Evolutionary conservation across 2,113 vertebrate genomes (phyloP).

Genomic region (Numida meleagris): DNA sequence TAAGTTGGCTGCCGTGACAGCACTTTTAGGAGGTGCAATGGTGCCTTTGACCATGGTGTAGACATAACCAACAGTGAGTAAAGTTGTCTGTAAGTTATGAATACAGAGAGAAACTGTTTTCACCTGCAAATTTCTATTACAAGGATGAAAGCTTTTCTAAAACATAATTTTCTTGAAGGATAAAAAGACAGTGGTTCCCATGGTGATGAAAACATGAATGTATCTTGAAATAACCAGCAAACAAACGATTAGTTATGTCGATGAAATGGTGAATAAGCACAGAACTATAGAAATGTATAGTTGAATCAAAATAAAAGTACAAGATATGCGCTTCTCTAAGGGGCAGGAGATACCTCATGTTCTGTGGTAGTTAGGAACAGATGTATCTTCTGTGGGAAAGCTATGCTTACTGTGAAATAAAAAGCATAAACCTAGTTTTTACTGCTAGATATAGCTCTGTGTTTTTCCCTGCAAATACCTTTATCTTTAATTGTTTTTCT

Average conservation of each 20-base stretch:
- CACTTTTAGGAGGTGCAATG: not conserved
- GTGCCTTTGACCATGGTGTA: not conserved
- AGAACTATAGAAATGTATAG: not conserved
- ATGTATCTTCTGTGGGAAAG: not conserved
- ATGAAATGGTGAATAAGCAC: not conserved
- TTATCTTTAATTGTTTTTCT: not conserved
- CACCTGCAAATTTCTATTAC: conserved; percentile 36
- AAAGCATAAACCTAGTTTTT: not conserved
- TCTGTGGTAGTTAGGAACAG: not conserved
- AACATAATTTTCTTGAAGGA: conserved; percentile 5
- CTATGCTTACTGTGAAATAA: not conserved
- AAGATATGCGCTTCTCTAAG: not conserved
- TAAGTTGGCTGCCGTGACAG: accelerated
- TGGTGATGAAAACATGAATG: conserved; percentile 37
- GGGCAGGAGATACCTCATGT: not conserved
- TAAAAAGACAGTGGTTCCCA: conserved; percentile 34
- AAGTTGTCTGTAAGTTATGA: not conserved
- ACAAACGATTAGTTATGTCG: not conserved
- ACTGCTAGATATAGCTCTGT: not conserved
- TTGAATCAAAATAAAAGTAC: not conserved
- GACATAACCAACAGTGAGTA: not conserved
- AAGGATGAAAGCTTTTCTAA: conserved; percentile 33
- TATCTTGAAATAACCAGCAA: conserved; percentile 21
- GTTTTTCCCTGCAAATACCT: not conserved
- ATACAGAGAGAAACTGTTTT: not conserved